Evolutionary conservation across 2,888 invertebrate genomes (phyloP), one percentile per base, ranked within the genome.

Genomic region (Orthonevra nobilis): DNA sequence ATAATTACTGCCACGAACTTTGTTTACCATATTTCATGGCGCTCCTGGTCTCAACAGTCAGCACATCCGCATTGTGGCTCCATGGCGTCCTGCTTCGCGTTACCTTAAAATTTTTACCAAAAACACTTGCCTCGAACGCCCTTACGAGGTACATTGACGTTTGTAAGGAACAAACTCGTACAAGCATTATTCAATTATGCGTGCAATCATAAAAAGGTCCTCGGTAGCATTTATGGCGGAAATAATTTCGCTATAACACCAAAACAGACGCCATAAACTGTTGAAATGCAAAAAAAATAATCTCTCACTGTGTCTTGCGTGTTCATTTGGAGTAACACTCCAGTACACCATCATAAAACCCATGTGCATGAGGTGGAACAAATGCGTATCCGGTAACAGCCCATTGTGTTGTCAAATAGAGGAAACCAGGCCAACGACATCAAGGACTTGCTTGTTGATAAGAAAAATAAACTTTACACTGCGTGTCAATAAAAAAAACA

Each of bases 271-370:
- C 19, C 32, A 34, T 46, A 44, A 44, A 60, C 23, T 26, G 60
- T 46, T 26, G 44, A 46, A 60, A 60, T 60, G 60, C 15, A 60
- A 60, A 60, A 60, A 60, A 60, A 60, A 60, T 60, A 36, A 60
- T 60, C 46, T 60, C n/a, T n/a, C 46, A 60, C 46, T 60, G 46
- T 19, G 14, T 12, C 23, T 26, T 23, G 34, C 15, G 40, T 32
- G 12, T 19, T 38, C 23, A 34, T 34, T 60, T 23, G 15, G 34
- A 34, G 44, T 20, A 10, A 40, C n/a, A n/a, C 44, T 50, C 32
- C 10, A 34, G 32, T 32, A 50, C 20, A 34, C 10, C 23, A 5
- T 26, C 14, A 12, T 26, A 32, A 44, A 32, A 44, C 4, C 7
- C 44, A 23, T 26, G 44, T 34, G 60, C 60, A 34, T 26, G 14